phyloP scores from a whole-genome alignment of 2,888 invertebrate genomes.

The Toxonevra muliebris region DNA sequence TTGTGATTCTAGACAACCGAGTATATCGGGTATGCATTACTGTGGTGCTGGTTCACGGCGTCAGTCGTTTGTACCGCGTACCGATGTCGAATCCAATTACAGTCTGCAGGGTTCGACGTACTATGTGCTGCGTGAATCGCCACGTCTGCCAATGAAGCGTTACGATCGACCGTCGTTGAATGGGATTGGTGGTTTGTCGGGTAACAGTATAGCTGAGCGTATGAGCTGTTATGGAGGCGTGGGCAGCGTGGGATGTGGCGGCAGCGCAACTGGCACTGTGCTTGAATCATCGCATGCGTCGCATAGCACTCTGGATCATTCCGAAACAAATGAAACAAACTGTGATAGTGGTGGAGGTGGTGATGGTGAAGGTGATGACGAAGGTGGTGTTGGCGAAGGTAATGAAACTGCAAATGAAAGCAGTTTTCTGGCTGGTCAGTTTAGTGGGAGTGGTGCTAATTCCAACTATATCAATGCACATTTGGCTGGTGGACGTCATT shows the following conservation, averaged over 20 bases:
- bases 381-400: slow-evolving; percentile 17
- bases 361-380: slow-evolving; percentile 44
- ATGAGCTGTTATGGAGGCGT: slow-evolving; percentile 44
- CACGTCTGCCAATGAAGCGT: slow-evolving; percentile 62
- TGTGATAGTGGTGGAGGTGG: slow-evolving; percentile 60
- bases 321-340: slow-evolving; percentile 63
- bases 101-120: slow-evolving; percentile 67
- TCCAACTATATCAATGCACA: slow-evolving; percentile 37
- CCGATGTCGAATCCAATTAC: slow-evolving; percentile 69
- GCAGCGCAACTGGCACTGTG: slow-evolving; percentile 36
- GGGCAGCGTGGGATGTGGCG: slow-evolving; percentile 38
- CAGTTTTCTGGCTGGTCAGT: slow-evolving; percentile 40
- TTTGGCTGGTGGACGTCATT: slow-evolving; percentile 13
- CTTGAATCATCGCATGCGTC: slow-evolving; percentile 55
- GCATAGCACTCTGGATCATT: slow-evolving; percentile 64
- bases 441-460: slow-evolving; percentile 31
- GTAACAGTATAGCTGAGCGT: slow-evolving; percentile 46
- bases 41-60: slow-evolving; percentile 69
- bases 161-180: slow-evolving; percentile 67
- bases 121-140: slow-evolving; percentile 60
- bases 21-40: slow-evolving; percentile 73
- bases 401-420: no score
- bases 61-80: slow-evolving; percentile 73
- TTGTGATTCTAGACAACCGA: slow-evolving; percentile 81
- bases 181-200: slow-evolving; percentile 57